phyloP scores from a whole-genome alignment of 1,140 invertebrate species.

The Harlomillsia oculata region DNA sequence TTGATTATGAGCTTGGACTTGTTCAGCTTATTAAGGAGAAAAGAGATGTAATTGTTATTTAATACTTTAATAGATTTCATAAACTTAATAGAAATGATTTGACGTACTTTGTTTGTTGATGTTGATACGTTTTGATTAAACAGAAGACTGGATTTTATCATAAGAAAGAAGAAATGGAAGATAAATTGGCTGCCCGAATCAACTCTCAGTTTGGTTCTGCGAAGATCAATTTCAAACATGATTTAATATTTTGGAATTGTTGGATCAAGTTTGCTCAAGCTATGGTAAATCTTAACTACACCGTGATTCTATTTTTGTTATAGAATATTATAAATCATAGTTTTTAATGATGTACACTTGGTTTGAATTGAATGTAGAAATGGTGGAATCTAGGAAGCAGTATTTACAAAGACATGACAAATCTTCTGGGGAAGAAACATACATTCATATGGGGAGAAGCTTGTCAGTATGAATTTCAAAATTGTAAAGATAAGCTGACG shows the following conservation, averaged over 20 bases:
- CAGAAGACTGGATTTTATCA: background rate
- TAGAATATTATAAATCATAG: background rate
- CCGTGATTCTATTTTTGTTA: background rate
- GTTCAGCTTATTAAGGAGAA: background rate
- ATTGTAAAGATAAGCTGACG: background rate
- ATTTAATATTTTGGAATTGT: background rate
- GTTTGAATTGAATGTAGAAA: background rate
- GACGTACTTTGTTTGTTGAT: background rate
- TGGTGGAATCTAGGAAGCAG: background rate
- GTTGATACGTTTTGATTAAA: too few relatives aligned
- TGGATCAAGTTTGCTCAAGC: background rate
- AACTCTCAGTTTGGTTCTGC: background rate
- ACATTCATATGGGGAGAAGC: background rate
- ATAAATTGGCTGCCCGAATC: background rate
- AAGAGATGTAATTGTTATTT: background rate
- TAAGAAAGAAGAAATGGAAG: background rate
- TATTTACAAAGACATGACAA: background rate
- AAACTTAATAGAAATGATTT: background rate
- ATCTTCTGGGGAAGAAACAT: background rate
- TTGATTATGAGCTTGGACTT: background rate
- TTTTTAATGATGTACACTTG: background rate
- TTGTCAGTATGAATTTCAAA: background rate
- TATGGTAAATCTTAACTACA: background rate
- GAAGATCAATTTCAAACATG: background rate
- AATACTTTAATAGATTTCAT: background rate